These are phyloP conservation scores for Hetaerina titia DNA, from an alignment of 2,888 invertebrate genomes.

Conservation along the genomic window DNA sequence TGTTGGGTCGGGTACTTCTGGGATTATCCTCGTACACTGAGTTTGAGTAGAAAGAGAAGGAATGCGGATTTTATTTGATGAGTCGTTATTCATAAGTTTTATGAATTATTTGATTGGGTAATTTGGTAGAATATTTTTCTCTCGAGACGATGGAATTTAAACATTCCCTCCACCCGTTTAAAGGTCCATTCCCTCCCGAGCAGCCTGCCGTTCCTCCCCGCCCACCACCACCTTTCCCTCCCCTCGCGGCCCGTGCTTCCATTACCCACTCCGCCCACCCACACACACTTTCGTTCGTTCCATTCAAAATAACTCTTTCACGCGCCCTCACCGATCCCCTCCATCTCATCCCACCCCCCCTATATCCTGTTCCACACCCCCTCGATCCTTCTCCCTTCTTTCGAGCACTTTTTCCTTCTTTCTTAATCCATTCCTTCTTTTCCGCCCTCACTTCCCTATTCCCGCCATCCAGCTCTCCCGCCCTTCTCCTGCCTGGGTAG, in stretches of 20 bases:
- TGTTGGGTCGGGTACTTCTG: too few species aligned
- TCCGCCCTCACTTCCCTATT: not conserved
- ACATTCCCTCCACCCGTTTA: too few species aligned
- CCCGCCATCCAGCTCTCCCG: not conserved
- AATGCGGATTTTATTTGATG: too few species aligned
- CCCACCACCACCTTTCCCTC: not conserved
- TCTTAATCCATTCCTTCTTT: slow-evolving; percentile 31
- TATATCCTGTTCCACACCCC: not conserved
- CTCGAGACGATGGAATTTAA: too few species aligned
- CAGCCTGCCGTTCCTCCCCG: too few species aligned
- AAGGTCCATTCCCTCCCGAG: too few species aligned
- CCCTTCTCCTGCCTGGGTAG: not conserved
- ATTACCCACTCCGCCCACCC: not conserved
- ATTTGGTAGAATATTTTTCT: too few species aligned
- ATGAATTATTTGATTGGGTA: too few species aligned
- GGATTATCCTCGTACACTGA: too few species aligned
- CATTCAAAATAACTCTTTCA: not conserved
- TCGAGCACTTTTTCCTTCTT: not conserved
- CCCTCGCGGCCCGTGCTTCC: not conserved
- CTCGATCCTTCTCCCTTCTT: not conserved
- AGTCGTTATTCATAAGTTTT: too few species aligned
- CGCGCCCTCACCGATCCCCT: not conserved
- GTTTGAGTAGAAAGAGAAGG: too few species aligned
- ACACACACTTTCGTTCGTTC: not conserved
- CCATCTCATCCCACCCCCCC: not conserved